Evolutionary conservation across 2,113 vertebrate genomes (phyloP).

Genomic region (Rhegmatorhina hoffmannsi): DNA sequence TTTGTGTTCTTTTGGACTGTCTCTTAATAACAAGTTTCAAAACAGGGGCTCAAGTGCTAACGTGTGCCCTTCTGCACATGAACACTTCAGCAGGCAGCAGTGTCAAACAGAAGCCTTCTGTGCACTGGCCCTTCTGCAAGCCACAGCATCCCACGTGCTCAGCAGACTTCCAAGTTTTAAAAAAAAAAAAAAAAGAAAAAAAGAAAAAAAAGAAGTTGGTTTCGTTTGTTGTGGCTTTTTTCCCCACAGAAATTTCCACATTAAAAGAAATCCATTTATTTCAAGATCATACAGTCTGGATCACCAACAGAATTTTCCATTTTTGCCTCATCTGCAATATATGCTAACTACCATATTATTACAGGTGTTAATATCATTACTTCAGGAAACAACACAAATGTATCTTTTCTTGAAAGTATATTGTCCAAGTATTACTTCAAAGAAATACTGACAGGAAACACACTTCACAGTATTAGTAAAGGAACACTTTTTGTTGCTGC

Average conservation of each 20-base stretch:
- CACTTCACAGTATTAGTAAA: neutral
- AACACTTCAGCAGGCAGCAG: neutral
- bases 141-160: neutral
- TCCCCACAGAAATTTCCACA: neutral
- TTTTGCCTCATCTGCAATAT: neutral
- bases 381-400: neutral
- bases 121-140: neutral
- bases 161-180: neutral
- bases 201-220: neutral
- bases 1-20: neutral
- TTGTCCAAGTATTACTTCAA: neutral
- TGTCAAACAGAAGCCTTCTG: neutral
- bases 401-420: neutral
- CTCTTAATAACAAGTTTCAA: neutral
- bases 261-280: neutral
- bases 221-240: neutral
- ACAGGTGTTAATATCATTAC: neutral
- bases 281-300: neutral
- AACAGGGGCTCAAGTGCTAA: neutral
- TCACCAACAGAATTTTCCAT: neutral
- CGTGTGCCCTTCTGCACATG: neutral
- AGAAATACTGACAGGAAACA: slow-evolving; percentile 1
- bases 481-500: neutral
- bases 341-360: neutral
- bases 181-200: neutral